phyloP scores from a whole-genome alignment of 2,113 vertebrate species.

The Indicator maculatus region DNA sequence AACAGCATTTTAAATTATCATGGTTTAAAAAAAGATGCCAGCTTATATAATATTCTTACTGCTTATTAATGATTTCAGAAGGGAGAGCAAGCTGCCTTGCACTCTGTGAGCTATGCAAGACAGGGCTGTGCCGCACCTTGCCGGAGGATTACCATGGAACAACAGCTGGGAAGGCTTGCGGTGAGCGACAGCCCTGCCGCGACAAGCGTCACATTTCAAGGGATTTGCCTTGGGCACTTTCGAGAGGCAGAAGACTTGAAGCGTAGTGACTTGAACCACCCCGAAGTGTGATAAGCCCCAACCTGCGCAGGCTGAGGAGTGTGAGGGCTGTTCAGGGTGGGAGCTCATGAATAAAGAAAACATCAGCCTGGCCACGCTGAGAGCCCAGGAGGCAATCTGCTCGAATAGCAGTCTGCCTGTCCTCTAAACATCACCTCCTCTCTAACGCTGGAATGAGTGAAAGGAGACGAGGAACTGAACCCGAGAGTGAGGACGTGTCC shows the following conservation, averaged over 20 bases:
- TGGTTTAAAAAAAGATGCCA: conserved; percentile 66
- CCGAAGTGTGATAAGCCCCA: conserved; percentile 43
- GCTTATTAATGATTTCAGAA: conserved; percentile 68
- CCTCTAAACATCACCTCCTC: neutral
- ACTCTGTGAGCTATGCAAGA: conserved; percentile 64
- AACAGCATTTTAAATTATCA: conserved; percentile 66
- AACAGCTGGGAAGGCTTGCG: conserved; percentile 54
- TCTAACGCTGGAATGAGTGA: neutral
- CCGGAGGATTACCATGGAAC: conserved; percentile 55
- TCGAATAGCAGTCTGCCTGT: neutral
- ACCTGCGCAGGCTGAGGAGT: neutral
- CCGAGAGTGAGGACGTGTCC: neutral
- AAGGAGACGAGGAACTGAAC: neutral
- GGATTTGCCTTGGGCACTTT: conserved; percentile 58
- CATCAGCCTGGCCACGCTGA: conserved; percentile 8
- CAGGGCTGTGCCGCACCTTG: conserved; percentile 51
- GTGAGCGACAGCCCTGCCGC: conserved; percentile 49
- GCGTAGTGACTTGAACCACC: neutral
- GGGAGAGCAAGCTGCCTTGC: conserved; percentile 39
- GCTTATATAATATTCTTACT: conserved; percentile 72
- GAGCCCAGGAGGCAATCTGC: neutral
- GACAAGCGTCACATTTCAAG: conserved; percentile 21
- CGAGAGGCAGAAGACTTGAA: conserved; percentile 22
- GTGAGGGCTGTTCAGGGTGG: neutral
- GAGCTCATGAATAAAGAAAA: conserved; percentile 36